These are phyloP conservation scores for Achlya flavicornis DNA, from an alignment of 2,888 invertebrate genomes.

Conservation along the genomic window DNA sequence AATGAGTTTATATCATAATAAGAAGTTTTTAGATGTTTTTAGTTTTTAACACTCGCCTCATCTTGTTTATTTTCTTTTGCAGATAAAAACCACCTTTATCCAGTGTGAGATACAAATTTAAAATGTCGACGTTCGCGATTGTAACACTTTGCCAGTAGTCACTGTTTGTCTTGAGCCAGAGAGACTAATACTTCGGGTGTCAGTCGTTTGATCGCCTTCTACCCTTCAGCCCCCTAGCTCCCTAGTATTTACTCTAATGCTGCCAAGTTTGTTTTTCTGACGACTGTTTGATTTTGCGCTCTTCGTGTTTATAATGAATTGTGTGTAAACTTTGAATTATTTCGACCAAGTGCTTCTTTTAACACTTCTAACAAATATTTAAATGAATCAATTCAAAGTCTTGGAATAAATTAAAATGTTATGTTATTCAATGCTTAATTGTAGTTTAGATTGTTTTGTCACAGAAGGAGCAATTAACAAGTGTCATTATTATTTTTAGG, in stretches of 20 bases:
- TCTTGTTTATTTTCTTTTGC: neutral
- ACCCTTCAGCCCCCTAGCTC: neutral
- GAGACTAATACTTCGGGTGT: neutral
- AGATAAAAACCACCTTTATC: neutral
- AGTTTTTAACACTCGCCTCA: neutral
- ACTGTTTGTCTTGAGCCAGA: neutral
- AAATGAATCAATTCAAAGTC: neutral
- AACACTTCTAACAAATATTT: neutral
- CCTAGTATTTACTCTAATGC: neutral
- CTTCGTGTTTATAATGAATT: constrained; percentile 1
- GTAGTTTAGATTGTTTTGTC: no score
- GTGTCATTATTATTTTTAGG: no score
- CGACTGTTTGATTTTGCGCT: constrained; percentile 6
- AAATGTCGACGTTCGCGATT: neutral
- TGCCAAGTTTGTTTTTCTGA: constrained; percentile 8
- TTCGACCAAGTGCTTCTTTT: neutral
- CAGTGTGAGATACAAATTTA: neutral
- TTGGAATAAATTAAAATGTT: neutral
- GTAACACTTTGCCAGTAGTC: neutral
- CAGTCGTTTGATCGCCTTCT: neutral
- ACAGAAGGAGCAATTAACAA: no score
- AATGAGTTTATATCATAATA: no score
- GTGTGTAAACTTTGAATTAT: constrained; percentile 4
- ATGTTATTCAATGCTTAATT: no score
- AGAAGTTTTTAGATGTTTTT: no score